phyloP scores from a whole-genome alignment of 2,797 vertebrate species.

The Hipposideros larvatus region DNA sequence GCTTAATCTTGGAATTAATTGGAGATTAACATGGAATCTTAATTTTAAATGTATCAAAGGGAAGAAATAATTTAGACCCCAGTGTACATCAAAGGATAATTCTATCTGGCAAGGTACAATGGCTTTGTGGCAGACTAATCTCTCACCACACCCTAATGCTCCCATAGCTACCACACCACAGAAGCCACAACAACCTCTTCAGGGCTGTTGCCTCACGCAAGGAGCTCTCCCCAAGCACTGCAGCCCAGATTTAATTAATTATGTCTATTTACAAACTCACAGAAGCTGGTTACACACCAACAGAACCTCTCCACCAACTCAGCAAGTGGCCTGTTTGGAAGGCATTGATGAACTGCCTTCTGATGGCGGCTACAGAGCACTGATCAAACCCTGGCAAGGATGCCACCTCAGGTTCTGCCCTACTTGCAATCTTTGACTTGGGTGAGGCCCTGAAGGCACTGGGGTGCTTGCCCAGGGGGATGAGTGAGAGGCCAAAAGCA shows the following conservation, averaged over 20 bases:
- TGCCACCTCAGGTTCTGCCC: not conserved
- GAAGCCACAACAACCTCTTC: constrained; percentile 61
- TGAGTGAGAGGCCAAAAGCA: constrained; percentile 50
- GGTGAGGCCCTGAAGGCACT: not conserved
- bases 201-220: not conserved
- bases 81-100: constrained; percentile 80
- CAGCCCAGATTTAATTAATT: constrained; percentile 55
- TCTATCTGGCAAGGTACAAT: constrained; percentile 69
- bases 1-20: constrained; percentile 81
- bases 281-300: not conserved
- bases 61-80: constrained; percentile 78
- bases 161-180: constrained; percentile 70
- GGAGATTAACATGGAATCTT: constrained; percentile 80
- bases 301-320: not conserved
- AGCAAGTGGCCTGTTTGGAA: not conserved
- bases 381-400: not conserved
- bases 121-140: constrained; percentile 63
- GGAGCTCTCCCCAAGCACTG: not conserved
- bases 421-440: not conserved
- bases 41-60: constrained; percentile 83
- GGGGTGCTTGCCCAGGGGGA: constrained; percentile 26
- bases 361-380: not conserved
- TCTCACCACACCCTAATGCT: constrained; percentile 69
- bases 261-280: constrained; percentile 46
- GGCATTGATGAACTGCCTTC: not conserved